Conservation (phyloP, 2,113 vertebrate species). For the Megaptera novaeangliae region DNA sequence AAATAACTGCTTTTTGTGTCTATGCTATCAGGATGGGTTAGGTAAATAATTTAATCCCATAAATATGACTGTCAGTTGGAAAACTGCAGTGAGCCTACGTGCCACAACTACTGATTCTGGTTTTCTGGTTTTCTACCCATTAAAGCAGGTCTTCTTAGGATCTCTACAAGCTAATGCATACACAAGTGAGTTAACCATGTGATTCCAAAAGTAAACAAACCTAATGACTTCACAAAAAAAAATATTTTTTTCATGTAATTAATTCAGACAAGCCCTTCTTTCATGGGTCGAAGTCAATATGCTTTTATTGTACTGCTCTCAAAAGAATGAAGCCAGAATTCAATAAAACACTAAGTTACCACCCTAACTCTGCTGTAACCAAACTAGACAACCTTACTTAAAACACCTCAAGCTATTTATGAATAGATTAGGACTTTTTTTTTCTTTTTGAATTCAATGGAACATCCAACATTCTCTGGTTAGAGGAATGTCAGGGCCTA, state of each 20-base stretch:
- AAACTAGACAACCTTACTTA: neutral
- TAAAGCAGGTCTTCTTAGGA: neutral
- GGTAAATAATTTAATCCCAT: neutral
- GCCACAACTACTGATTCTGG: too few relatives aligned
- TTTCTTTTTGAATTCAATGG: neutral
- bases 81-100: neutral
- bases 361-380: neutral
- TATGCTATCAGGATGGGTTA: neutral
- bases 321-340: conserved; percentile 49
- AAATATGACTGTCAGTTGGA: neutral
- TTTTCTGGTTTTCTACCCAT: neutral
- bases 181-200: neutral
- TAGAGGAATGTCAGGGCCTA: neutral
- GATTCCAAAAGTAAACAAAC: conserved; percentile 8
- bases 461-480: neutral
- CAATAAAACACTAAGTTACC: neutral
- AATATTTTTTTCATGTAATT: neutral
- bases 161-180: neutral
- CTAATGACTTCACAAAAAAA: neutral
- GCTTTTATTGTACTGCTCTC: conserved; percentile 21
- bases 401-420: conserved; percentile 34
- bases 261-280: conserved; percentile 5
- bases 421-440: neutral
- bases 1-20: neutral
- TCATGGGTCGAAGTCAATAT: neutral